phyloP scores from a whole-genome alignment of 2,888 invertebrate species.

The Zonitis immaculata region DNA sequence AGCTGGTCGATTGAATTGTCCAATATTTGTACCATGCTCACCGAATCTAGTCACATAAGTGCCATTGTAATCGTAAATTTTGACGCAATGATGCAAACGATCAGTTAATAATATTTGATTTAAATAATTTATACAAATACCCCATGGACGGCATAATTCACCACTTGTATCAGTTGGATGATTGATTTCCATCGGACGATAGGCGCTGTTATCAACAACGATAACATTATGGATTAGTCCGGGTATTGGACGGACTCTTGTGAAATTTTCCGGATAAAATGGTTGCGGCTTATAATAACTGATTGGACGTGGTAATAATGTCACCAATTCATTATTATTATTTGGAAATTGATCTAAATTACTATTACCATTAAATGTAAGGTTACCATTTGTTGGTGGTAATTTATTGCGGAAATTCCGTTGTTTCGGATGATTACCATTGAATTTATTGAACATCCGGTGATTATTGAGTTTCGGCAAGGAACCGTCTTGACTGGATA shows the following conservation, averaged over 20 bases:
- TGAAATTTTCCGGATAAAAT: background rate
- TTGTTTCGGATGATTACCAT: no score
- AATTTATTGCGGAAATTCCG: no score
- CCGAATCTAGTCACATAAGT: background rate
- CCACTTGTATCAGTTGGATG: background rate
- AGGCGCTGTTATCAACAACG: background rate
- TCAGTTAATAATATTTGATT: background rate
- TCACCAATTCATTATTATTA: background rate
- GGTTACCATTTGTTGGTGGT: no score
- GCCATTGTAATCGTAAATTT: background rate
- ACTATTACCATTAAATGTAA: no score
- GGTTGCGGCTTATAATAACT: background rate
- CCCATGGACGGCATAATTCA: background rate
- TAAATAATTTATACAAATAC: background rate
- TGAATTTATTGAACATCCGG: no score
- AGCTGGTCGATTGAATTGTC: slow-evolving; percentile 87
- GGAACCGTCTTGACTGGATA: no score
- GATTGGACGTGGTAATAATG: background rate
- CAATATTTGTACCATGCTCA: slow-evolving; percentile 38
- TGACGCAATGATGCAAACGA: background rate
- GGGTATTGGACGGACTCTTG: background rate
- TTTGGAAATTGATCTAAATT: no score
- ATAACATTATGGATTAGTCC: background rate
- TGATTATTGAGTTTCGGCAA: no score
- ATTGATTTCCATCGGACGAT: background rate